Evolutionary conservation across 2,888 invertebrate species (phyloP), one percentile per base, ranked within the genome.

Genomic region (Conistra vaccinii): DNA sequence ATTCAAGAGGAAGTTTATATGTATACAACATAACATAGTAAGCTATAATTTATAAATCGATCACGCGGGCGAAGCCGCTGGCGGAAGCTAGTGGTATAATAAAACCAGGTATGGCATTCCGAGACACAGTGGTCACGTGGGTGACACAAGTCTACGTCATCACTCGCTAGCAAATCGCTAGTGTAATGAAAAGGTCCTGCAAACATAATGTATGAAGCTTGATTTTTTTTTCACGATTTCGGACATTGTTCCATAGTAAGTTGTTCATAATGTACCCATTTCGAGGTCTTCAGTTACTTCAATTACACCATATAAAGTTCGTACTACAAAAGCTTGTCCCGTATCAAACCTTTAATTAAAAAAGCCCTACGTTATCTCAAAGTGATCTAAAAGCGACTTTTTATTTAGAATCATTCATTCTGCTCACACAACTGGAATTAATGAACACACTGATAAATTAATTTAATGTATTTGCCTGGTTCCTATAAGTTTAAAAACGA

Each of bases 311-410:
- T 5, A 5, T 45, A 45, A 23, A 23, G 23, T 23, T 65, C 29
- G 4, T 55, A 32, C 23, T 58, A 39, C n/a, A 69, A 23, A 48
- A 70, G 48, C 48, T 20, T 73, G n/a, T 39, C 14, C 14, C 39
- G 29, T 48, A 42, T 10, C 29, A 57, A 71, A 48, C 48, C 1
- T 57, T 29, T 80, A 80, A 32, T 48, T 10, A 7, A 76, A 39
- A 29, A 35, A 45, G 81, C 74, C 35, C 53, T 81, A 81, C 35
- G 1, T 12, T 53, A 58, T 58, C 42, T 42, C 6, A 55, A 58
- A 53, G 42, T 73, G 58, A 73, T 60, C 81, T 76, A 76, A n/a
- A 76, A 81, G 76, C 81, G 53, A 76, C 60, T 42, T 73, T 60
- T 70, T 35, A 23, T 29, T 58, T 20, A 69, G 17, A 75, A 57